Evolutionary conservation across 2,797 vertebrate genomes (phyloP).

Genomic region (Scyliorhinus canicula): DNA sequence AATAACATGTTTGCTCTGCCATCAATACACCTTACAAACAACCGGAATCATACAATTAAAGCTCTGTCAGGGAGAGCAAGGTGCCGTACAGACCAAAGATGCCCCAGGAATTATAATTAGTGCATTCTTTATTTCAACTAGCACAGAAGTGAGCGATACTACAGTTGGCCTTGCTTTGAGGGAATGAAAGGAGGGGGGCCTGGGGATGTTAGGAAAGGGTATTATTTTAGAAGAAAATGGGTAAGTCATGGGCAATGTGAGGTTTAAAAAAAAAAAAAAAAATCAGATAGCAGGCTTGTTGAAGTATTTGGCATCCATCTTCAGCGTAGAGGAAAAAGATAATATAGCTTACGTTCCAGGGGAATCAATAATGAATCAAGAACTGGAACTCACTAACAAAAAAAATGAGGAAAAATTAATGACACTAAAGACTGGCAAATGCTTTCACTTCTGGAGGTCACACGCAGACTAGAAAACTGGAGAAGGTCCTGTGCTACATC

Average conservation of each 20-base stretch:
- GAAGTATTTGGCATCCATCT: background rate
- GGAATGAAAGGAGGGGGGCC: background rate
- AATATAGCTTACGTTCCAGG: background rate
- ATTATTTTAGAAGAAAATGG: background rate
- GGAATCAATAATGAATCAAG: background rate
- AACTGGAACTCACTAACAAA: background rate
- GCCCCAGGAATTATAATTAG: background rate
- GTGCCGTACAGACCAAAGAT: background rate
- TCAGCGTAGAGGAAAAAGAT: background rate
- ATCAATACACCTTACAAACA: background rate
- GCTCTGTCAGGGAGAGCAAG: background rate
- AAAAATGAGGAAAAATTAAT: background rate
- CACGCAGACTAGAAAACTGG: background rate
- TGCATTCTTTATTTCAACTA: background rate
- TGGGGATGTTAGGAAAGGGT: too few relatives aligned
- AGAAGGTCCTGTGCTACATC: too few relatives aligned
- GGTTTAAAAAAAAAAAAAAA: background rate
- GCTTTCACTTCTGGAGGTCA: background rate
- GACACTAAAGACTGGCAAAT: slow-evolving; percentile 3
- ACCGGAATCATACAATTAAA: background rate
- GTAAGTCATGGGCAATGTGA: background rate
- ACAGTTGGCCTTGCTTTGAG: background rate
- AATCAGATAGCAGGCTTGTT: background rate
- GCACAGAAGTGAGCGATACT: background rate
- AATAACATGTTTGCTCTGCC: background rate